Conservation (phyloP, 1,140 invertebrate species). For the Elysia chlorotica region DNA sequence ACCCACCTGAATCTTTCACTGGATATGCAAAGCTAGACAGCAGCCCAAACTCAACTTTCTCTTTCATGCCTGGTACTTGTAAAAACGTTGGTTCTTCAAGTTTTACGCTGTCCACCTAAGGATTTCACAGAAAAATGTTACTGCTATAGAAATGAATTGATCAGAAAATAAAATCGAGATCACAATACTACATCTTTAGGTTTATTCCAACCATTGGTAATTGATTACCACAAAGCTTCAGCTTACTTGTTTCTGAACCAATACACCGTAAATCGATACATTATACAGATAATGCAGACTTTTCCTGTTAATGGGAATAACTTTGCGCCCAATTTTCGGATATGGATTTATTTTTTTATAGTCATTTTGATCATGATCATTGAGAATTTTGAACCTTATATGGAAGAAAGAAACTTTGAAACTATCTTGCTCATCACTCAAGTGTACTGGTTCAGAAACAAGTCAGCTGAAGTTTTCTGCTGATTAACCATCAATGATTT, state of each 20-base stretch:
- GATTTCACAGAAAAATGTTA: background rate
- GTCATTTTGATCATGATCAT: too few species aligned
- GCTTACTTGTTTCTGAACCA: background rate
- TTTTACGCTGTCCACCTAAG: constrained; percentile 86
- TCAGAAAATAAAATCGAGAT: constrained; percentile 2
- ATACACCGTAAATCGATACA: too few species aligned
- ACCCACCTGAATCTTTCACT: constrained; percentile 66
- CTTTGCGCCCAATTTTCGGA: too few species aligned
- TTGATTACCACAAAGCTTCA: background rate
- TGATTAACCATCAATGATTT: too few species aligned
- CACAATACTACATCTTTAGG: background rate
- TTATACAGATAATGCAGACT: too few species aligned
- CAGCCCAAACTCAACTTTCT: constrained; percentile 89
- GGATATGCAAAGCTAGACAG: constrained; percentile 91
- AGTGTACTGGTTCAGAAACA: too few species aligned
- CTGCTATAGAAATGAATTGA: background rate
- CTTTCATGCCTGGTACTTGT: constrained; percentile 86
- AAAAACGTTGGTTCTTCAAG: constrained; percentile 82
- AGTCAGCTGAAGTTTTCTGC: too few species aligned
- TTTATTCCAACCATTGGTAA: background rate
- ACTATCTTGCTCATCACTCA: too few species aligned
- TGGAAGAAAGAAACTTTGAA: too few species aligned
- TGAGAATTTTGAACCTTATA: too few species aligned
- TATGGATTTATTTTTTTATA: too few species aligned
- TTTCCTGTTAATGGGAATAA: too few species aligned